A percentile compares a stretch with the other conserved stretches of the same genome.
Evolutionary conservation across 2,113 vertebrate species (phyloP).

Genomic region (Eupsittula cactorum): DNA sequence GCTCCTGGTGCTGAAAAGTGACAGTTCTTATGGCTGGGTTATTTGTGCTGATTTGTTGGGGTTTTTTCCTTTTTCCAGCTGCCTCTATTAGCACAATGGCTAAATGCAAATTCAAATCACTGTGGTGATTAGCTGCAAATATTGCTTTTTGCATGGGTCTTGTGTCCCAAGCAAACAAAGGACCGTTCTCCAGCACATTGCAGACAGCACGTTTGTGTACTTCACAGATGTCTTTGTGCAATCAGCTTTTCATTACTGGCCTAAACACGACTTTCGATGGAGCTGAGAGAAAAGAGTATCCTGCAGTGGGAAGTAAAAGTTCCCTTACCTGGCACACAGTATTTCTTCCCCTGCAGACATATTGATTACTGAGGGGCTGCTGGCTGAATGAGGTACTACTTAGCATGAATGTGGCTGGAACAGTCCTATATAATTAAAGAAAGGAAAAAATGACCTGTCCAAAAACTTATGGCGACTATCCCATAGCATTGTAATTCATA

Average conservation of each 20-base stretch:
- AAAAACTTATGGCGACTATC: not conserved
- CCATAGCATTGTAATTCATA: not conserved
- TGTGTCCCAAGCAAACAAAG: constrained; percentile 34
- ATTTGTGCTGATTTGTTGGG: constrained; percentile 21
- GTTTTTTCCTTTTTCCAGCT: constrained; percentile 51
- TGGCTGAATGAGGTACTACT: not conserved
- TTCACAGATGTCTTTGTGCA: constrained; percentile 15
- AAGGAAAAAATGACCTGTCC: not conserved
- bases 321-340: not conserved
- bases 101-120: constrained; percentile 65
- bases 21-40: constrained; percentile 47
- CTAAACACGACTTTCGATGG: not conserved
- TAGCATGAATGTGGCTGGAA: not conserved
- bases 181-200: not conserved
- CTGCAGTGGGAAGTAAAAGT: not conserved
- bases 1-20: constrained; percentile 13
- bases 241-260: not conserved
- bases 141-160: constrained; percentile 46
- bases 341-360: not conserved
- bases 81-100: constrained; percentile 57
- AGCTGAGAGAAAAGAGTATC: not conserved
- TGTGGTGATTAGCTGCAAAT: constrained; percentile 60
- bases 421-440: not conserved
- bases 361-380: not conserved
- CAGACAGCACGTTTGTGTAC: not conserved